These are phyloP conservation scores for Premnoplex brunnescens DNA, from an alignment of 2,797 vertebrate genomes.

Conservation along the genomic window DNA sequence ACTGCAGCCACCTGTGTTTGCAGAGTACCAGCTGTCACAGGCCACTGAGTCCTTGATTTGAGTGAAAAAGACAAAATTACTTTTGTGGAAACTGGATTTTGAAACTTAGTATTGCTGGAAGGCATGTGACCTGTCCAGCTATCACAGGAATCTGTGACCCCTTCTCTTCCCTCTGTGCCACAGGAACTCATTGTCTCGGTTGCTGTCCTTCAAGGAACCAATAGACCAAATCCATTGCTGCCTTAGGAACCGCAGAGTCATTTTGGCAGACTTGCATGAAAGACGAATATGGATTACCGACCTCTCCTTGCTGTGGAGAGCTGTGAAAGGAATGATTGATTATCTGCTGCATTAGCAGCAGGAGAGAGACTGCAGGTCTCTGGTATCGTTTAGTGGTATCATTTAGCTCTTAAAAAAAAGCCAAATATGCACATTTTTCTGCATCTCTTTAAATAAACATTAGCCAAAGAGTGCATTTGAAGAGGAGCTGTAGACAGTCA, in stretches of 20 bases:
- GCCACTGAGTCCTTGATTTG: background rate
- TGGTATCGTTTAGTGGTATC: no score
- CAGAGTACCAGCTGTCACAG: background rate
- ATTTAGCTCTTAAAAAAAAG: background rate
- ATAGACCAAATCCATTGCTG: background rate
- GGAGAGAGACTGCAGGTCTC: background rate
- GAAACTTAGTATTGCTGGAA: background rate
- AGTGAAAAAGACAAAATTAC: background rate
- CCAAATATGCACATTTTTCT: background rate
- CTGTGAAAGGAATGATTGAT: constrained; percentile 21
- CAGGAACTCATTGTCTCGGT: background rate
- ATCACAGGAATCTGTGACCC: background rate
- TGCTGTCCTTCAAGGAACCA: background rate
- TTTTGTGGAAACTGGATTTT: background rate
- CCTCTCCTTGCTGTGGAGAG: background rate
- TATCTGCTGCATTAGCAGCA: constrained; percentile 23
- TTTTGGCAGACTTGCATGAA: background rate
- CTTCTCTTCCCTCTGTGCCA: background rate
- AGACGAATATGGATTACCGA: constrained; percentile 26
- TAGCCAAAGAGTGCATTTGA: background rate
- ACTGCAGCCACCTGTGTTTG: background rate
- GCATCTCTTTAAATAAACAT: background rate
- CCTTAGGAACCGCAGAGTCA: background rate
- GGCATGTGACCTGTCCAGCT: background rate
- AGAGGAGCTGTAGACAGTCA: background rate